Evolutionary conservation across 2,113 vertebrate species (phyloP), one percentile per base, ranked within the genome.

Genomic region (Nannobrachium achirus): DNA sequence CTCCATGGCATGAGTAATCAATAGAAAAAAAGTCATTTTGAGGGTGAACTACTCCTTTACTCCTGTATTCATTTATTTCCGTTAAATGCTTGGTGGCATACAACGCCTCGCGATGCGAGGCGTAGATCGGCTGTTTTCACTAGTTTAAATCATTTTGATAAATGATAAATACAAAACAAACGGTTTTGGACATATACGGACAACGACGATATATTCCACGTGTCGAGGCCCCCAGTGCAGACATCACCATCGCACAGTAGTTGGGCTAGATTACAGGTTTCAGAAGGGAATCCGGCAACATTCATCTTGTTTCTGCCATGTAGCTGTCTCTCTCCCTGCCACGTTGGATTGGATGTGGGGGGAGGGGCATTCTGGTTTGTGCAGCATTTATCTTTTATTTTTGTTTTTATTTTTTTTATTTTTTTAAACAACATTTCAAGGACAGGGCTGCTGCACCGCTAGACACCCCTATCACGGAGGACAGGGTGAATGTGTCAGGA

Each of bases 231-330:
- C n/a, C 3, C 62, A 50, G 4, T 48, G 46, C 66, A 57, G 16
- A 56, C 64, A 51, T 14, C 59, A 42, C 56, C 53, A 42, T 65
- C 65, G 25, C n/a, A n/a, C n/a, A n/a, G n/a, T 14, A 55, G 46
- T 2, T 50, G 76, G 59, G 56, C 46, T 59, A 61, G 65, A 76
- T 80, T 64, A 74, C 55, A 62, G 53, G 66, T 69, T 76, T 75
- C 0, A 8, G 61, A 13, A 7, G 4, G 39, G 40, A 44, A 59
- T 13, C 11, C n/a, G 19, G 14, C 13, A 18, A 10, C 10, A 18
- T 6, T 4, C 10, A 62, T 66, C 49, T 46, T 0, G 9, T 75
- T 78, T 63, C 63, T 61, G 75, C 72, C 65, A 60, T 75, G 68
- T 50, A 25, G 39, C 59, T 66, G 63, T 76, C 60, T 50, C 20